A percentile compares a stretch with the other conserved stretches of the same genome.
Evolutionary conservation across 2,888 invertebrate species (phyloP).

Genomic region (Ennomos erosarius): DNA sequence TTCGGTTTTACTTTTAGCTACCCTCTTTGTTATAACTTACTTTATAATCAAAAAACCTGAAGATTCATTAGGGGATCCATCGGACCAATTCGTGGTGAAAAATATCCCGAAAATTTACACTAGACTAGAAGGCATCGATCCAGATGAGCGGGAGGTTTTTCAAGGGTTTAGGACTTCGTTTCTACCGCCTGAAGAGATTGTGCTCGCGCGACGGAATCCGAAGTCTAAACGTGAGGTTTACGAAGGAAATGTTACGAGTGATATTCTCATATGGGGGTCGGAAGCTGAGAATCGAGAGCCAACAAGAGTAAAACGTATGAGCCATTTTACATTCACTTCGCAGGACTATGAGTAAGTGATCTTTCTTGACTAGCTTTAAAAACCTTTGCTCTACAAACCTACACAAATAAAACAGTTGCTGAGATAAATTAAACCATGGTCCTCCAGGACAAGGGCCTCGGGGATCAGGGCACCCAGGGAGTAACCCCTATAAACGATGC

Average conservation of each 20-base stretch:
- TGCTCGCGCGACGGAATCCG: slow-evolving; percentile 63
- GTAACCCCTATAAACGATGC: too few relatives aligned
- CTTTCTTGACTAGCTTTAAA: too few relatives aligned
- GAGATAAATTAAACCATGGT: too few relatives aligned
- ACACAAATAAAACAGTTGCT: too few relatives aligned
- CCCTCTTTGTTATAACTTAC: slow-evolving; percentile 54
- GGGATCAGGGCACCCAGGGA: too few relatives aligned
- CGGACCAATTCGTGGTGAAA: slow-evolving; percentile 67
- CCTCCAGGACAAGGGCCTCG: too few relatives aligned
- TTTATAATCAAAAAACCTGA: slow-evolving; percentile 56
- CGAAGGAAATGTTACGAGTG: slow-evolving; percentile 64
- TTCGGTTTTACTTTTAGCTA: slow-evolving; percentile 51
- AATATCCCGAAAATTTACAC: slow-evolving; percentile 70
- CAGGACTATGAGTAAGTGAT: slow-evolving; percentile 67
- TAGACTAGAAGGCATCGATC: slow-evolving; percentile 69
- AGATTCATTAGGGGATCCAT: slow-evolving; percentile 65
- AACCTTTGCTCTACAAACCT: too few relatives aligned
- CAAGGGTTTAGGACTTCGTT: slow-evolving; percentile 87
- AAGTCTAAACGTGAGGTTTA: slow-evolving; percentile 50
- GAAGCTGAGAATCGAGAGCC: slow-evolving; percentile 51
- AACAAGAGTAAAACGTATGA: slow-evolving; percentile 69
- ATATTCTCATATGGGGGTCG: slow-evolving; percentile 61
- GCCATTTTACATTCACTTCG: slow-evolving; percentile 59
- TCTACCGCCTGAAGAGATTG: slow-evolving; percentile 82
- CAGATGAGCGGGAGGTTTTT: slow-evolving; percentile 86